Conservation (phyloP, 2,797 vertebrate species). For the Gallinago solitaria region DNA sequence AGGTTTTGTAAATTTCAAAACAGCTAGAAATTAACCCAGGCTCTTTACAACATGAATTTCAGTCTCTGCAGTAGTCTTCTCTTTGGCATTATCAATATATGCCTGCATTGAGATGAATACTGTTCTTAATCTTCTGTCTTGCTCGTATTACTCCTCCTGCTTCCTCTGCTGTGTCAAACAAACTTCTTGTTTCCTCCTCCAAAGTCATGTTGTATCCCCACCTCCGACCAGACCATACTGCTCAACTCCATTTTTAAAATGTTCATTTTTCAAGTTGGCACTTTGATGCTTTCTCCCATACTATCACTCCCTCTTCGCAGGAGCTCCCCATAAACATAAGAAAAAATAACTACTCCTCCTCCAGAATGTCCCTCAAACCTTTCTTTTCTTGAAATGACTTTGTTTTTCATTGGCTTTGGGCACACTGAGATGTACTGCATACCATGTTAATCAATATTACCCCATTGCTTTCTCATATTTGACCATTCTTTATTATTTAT, state of each 20-base stretch:
- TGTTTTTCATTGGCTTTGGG: conserved; percentile 19
- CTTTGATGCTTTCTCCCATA: conserved; percentile 60
- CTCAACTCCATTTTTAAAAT: conserved; percentile 44
- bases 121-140: neutral
- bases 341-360: conserved; percentile 58
- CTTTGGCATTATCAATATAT: neutral
- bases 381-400: conserved; percentile 19
- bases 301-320: conserved; percentile 42
- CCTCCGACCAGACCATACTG: neutral
- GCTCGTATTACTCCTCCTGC: neutral
- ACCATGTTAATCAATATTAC: conserved; percentile 40
- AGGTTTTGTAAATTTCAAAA: neutral
- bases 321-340: conserved; percentile 53
- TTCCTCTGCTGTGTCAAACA: conserved; percentile 21
- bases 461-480: neutral
- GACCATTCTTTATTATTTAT: conserved; percentile 44
- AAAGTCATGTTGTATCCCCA: neutral
- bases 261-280: conserved; percentile 62
- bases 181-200: conserved; percentile 38
- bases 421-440: neutral
- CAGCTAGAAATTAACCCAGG: neutral
- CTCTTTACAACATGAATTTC: neutral
- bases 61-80: neutral
- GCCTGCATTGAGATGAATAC: neutral
- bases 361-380: conserved; percentile 42